These are phyloP conservation scores for Rhyacophila evoluta DNA, from an alignment of 2,888 invertebrate genomes.

Conservation along the genomic window DNA sequence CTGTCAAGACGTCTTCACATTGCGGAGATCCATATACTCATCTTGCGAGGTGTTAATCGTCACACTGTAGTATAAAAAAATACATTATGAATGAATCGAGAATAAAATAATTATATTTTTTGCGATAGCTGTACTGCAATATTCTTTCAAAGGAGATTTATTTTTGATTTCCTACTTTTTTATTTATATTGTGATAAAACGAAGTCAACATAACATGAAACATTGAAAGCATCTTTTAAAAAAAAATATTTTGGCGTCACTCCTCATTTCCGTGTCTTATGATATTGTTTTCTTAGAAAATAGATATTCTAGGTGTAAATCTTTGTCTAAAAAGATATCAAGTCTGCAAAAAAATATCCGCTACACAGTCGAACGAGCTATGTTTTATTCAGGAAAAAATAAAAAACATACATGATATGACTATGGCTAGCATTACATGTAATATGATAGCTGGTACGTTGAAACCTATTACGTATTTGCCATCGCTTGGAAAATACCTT, in stretches of 20 bases:
- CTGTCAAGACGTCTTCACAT: no score
- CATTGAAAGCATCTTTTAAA: not conserved
- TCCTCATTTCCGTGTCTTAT: not conserved
- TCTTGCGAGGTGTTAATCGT: no score
- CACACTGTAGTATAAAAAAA: no score
- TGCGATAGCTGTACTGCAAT: no score
- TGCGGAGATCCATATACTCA: no score
- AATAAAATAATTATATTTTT: no score
- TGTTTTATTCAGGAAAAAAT: slow-evolving; percentile 34
- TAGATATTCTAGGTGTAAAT: slow-evolving; percentile 7
- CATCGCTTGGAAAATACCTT: slow-evolving; percentile 15
- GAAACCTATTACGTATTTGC: slow-evolving; percentile 16
- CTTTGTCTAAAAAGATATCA: slow-evolving; percentile 13
- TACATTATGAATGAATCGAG: no score
- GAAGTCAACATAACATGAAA: not conserved
- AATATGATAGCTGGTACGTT: slow-evolving; percentile 24
- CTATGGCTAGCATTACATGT: slow-evolving; percentile 11
- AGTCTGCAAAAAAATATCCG: not conserved
- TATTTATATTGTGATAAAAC: not conserved
- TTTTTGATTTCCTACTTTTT: no score
- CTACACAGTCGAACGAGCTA: not conserved
- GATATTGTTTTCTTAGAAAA: not conserved
- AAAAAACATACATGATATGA: slow-evolving; percentile 22
- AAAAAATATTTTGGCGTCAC: not conserved
- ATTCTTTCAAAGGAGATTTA: no score